phyloP scores from a whole-genome alignment of 2,113 vertebrate species.

The Nothoprocta pentlandii region DNA sequence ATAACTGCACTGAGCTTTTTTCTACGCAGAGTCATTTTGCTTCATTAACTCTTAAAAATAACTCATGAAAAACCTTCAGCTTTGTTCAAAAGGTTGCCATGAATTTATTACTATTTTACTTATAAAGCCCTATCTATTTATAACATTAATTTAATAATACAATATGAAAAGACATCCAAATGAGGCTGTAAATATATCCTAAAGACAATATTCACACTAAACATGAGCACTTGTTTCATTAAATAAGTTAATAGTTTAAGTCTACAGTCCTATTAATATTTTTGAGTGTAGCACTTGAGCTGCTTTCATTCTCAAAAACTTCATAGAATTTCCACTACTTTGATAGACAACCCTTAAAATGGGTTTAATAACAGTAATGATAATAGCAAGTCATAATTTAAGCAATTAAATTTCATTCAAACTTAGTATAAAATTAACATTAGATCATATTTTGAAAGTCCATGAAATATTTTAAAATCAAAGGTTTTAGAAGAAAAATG shows the following conservation, averaged over 20 bases:
- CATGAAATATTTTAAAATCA: background rate
- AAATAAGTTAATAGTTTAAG: background rate
- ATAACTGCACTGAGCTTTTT: background rate
- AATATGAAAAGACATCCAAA: background rate
- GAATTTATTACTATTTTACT: background rate
- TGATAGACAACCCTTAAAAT: background rate
- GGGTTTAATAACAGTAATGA: background rate
- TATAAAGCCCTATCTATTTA: background rate
- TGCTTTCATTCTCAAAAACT: background rate
- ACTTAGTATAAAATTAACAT: background rate
- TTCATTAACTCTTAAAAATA: background rate
- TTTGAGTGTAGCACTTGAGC: background rate
- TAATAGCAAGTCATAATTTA: background rate
- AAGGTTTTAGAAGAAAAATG: background rate
- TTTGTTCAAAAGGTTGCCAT: background rate
- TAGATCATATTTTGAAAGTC: background rate
- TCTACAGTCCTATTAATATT: background rate
- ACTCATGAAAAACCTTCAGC: background rate
- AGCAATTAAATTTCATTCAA: background rate
- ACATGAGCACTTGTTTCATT: background rate
- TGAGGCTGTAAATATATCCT: background rate
- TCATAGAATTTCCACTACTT: background rate
- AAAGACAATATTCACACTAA: background rate
- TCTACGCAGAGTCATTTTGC: background rate
- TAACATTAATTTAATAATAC: background rate